Evolutionary conservation across 2,113 vertebrate genomes (phyloP), one percentile per base, ranked within the genome.

Genomic region (Acanthochromis polyacanthus): DNA sequence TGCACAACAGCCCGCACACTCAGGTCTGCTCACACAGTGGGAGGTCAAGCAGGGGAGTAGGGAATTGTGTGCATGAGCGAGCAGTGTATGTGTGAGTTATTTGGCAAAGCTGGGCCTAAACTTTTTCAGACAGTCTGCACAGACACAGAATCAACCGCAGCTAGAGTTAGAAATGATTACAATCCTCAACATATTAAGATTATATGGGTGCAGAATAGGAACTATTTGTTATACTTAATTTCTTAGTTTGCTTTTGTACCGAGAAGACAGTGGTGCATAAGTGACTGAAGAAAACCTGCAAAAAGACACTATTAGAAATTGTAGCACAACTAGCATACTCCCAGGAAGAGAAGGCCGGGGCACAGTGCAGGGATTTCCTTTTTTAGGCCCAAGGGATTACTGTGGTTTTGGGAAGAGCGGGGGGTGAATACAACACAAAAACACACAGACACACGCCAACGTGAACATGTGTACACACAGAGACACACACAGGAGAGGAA

Each of bases 301-400:
- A 71, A 36, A 36, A 36, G 7, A 36, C 8, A 36, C 32, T 10
- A 7, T 36, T 36, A 36, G 7, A 40, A 19, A 59, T 55, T 68
- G 51, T 30, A 57, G 57, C 60, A 60, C 43, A 57, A 16, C 45
- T 22, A 62, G 53, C 40, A 20, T 20, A 25, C 60, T 81, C 56
- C 68, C 52, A 75, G 71, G 82, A 86, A 82, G 77, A 81, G 59
- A 46, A 77, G 62, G 71, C 71, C 32, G 3, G 51, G 51, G 68
- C 79, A 62, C 69, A 60, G 85, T 48, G 72, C 36, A 71, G 71
- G 78, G 81, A 89, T 88, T 91, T 92, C 71, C 77, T 87, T 72
- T 89, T 89, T 85, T 77, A 80, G 64, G 79, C 61, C 80, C 70
- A 74, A 76, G 71, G 84, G 88, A 90, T 91, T 91, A 89, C 52